Conservation (phyloP, 2,888 invertebrate genomes). For the Embidobia sp. region DNA sequence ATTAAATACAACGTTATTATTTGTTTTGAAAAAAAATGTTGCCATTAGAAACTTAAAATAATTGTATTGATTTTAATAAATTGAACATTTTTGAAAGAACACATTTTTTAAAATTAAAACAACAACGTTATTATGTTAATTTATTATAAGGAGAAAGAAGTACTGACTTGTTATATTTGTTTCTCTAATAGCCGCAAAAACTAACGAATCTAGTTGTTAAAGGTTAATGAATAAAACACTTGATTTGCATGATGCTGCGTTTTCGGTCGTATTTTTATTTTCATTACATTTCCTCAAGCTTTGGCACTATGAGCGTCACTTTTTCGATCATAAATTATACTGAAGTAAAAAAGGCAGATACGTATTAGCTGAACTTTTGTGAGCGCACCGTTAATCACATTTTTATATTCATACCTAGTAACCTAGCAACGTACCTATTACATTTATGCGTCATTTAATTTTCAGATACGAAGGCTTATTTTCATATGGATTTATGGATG, state of each 20-base stretch:
- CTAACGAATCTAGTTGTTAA: slow-evolving; percentile 20
- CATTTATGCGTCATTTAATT: slow-evolving; percentile 58
- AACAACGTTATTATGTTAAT: too few species aligned
- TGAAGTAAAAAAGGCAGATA: slow-evolving; percentile 47
- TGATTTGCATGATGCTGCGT: slow-evolving; percentile 48
- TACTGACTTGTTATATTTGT: too few species aligned
- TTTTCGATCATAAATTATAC: slow-evolving; percentile 58
- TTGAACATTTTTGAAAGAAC: too few species aligned
- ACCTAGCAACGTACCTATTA: slow-evolving; percentile 43
- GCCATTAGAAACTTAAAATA: too few species aligned
- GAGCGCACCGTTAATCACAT: slow-evolving; percentile 52
- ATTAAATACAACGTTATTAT: too few species aligned
- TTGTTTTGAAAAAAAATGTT: too few species aligned
- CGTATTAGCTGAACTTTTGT: slow-evolving; percentile 57
- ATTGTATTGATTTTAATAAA: too few species aligned
- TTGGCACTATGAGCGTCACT: slow-evolving; percentile 46
- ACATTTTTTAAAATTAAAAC: too few species aligned
- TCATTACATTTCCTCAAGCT: slow-evolving; percentile 53
- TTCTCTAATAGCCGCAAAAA: too few species aligned
- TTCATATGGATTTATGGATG: slow-evolving; percentile 42
- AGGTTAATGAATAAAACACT: slow-evolving; percentile 55
- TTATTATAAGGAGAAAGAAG: too few species aligned
- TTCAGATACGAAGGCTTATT: slow-evolving; percentile 46
- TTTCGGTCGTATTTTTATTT: slow-evolving; percentile 43
- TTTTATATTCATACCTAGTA: slow-evolving; percentile 57